Evolutionary conservation across 2,888 invertebrate genomes (phyloP), one percentile per base, ranked within the genome.

Genomic region (Cheiracanthium punctorium): DNA sequence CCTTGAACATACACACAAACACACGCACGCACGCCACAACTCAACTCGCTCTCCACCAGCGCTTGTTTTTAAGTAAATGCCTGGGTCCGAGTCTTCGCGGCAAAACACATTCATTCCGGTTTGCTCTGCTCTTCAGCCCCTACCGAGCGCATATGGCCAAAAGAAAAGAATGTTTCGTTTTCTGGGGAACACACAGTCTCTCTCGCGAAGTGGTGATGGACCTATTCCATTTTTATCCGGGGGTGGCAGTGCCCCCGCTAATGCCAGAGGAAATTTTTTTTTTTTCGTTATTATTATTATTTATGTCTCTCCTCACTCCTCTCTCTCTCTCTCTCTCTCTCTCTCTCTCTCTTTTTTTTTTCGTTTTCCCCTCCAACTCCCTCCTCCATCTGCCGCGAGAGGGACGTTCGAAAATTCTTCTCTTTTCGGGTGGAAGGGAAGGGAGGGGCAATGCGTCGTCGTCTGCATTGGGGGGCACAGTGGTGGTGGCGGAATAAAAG

Each of bases 121-220:
- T 48, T 48, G 48, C 17, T 48, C 48, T 48, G 12, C 48, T 17
- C 48, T 48, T 48, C 48, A 48, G 48, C n/a, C n/a, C 17, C 48
- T 48, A 17, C 48, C 48, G 17, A n/a, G 2, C 48, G n/a, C 48
- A 48, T 48, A 10, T 48, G 48, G 17, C n/a, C n/a, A 17, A 48
- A 48, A 48, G 48, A 48, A 48, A 48, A 48, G 48, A 48, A 48
- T n/a, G 48, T 48, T 48, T 48, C 48, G 48, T 48, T 48, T 48
- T 48, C 48, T n/a, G 2, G 8, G 2, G n/a, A n/a, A n/a, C n/a
- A n/a, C n/a, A n/a, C n/a, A n/a, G n/a, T n/a, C n/a, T 2, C 48
- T 10, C 48, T n/a, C 48, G 48, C 48, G 17, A 48, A n/a, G n/a
- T n/a, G n/a, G n/a, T 48, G 48, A 48, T n/a, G 48, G 48, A 48